These are phyloP conservation scores for Thera obeliscata DNA, from an alignment of 2,888 invertebrate genomes.

Conservation along the genomic window DNA sequence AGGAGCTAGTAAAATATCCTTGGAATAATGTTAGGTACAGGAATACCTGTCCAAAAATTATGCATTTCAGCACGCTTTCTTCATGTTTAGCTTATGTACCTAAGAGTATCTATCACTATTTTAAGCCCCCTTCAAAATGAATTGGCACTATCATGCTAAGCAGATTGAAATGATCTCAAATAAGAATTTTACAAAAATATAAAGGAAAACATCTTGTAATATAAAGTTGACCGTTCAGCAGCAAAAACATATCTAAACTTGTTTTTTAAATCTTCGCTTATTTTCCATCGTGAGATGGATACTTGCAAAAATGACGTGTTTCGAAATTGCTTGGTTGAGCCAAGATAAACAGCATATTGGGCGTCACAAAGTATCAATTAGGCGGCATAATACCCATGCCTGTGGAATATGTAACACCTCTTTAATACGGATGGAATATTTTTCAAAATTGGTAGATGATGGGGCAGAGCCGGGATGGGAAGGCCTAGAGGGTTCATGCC, in stretches of 20 bases:
- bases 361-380: slow-evolving; percentile 62
- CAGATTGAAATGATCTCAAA: slow-evolving; percentile 47
- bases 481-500: slow-evolving; percentile 53
- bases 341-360: slow-evolving; percentile 57
- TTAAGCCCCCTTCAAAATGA: slow-evolving; percentile 37
- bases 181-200: slow-evolving; percentile 45
- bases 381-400: slow-evolving; percentile 56
- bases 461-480: slow-evolving; percentile 51
- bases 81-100: slow-evolving; percentile 23
- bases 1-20: slow-evolving; percentile 18
- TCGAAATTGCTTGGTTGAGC: slow-evolving; percentile 60
- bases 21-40: not conserved
- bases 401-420: slow-evolving; percentile 56
- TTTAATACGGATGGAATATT: slow-evolving; percentile 57
- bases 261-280: slow-evolving; percentile 56
- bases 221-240: slow-evolving; percentile 46
- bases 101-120: slow-evolving; percentile 39
- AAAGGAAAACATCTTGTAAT: slow-evolving; percentile 50
- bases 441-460: slow-evolving; percentile 59
- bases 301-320: slow-evolving; percentile 61
- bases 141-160: slow-evolving; percentile 42
- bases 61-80: slow-evolving; percentile 28
- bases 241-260: slow-evolving; percentile 54
- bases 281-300: slow-evolving; percentile 57
- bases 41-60: slow-evolving; percentile 34